Evolutionary conservation across 2,113 vertebrate genomes (phyloP).

Genomic region (Gavia stellata): DNA sequence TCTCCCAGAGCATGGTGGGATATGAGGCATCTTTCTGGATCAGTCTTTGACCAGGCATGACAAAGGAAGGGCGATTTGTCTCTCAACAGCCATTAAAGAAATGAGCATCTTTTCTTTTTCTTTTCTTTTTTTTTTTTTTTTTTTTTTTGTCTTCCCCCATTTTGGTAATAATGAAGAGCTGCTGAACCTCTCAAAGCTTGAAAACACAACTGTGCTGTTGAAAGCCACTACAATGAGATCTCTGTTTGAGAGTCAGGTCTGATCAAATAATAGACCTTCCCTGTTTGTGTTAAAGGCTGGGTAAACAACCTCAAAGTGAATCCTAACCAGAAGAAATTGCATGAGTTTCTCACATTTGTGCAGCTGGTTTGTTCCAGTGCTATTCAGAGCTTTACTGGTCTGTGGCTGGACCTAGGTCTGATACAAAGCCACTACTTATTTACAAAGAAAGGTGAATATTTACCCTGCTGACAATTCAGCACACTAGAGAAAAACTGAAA

Average conservation of each 20-base stretch:
- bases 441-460: constrained; percentile 10
- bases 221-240: constrained; percentile 19
- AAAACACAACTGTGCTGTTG: background rate
- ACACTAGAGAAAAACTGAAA: background rate
- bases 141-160: background rate
- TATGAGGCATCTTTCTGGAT: background rate
- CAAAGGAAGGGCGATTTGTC: background rate
- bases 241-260: constrained; percentile 23
- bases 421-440: background rate
- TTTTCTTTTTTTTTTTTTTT: background rate
- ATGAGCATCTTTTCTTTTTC: background rate
- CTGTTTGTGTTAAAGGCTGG: constrained; percentile 21
- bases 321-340: constrained; percentile 22
- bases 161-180: constrained; percentile 23
- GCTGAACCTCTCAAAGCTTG: background rate
- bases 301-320: constrained; percentile 48
- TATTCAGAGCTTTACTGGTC: background rate
- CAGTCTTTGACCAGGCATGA: background rate
- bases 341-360: background rate
- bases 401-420: background rate
- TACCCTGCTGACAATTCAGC: background rate
- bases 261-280: constrained; percentile 51
- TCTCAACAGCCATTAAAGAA: background rate
- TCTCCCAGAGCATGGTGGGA: background rate
- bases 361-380: background rate